Percentiles rank a stretch among this genome's conserved stretches.
phyloP scores from a whole-genome alignment of 2,888 invertebrate species.

The Pecten maximus region DNA sequence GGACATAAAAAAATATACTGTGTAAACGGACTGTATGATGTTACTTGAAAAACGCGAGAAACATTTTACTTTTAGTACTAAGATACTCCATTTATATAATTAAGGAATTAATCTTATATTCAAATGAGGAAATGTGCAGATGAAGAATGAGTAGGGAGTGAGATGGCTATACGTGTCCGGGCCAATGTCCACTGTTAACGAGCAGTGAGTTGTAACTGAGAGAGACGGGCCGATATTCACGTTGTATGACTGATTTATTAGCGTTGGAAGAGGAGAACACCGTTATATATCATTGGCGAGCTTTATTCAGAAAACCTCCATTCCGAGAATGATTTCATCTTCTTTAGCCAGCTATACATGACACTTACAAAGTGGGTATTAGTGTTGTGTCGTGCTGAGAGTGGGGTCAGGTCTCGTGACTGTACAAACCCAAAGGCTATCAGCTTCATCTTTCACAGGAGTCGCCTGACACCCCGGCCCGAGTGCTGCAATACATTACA shows the following conservation, averaged over 20 bases:
- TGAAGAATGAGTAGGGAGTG: too few relatives aligned
- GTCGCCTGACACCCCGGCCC: not conserved
- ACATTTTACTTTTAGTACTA: not conserved
- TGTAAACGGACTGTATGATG: not conserved
- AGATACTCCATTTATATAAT: not conserved
- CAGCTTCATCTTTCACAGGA: not conserved
- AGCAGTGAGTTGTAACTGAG: not conserved
- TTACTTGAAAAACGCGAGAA: not conserved
- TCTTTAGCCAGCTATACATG: slow-evolving; percentile 7
- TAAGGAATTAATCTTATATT: too few relatives aligned
- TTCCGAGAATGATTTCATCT: slow-evolving; percentile 28
- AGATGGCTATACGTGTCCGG: not conserved
- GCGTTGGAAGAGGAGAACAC: not conserved
- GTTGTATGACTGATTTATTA: not conserved
- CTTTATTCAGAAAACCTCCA: not conserved
- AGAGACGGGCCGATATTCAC: not conserved
- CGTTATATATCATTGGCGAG: not conserved
- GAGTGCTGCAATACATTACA: slow-evolving; percentile 29
- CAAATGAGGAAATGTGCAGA: too few relatives aligned
- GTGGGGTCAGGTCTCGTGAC: not conserved
- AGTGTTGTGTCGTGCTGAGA: slow-evolving; percentile 3
- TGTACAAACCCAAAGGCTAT: not conserved
- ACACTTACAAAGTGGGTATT: slow-evolving; percentile 35
- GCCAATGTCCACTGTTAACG: not conserved
- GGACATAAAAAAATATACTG: not conserved